phyloP scores from a whole-genome alignment of 2,888 invertebrate genomes.

The Phalangium opilio region DNA sequence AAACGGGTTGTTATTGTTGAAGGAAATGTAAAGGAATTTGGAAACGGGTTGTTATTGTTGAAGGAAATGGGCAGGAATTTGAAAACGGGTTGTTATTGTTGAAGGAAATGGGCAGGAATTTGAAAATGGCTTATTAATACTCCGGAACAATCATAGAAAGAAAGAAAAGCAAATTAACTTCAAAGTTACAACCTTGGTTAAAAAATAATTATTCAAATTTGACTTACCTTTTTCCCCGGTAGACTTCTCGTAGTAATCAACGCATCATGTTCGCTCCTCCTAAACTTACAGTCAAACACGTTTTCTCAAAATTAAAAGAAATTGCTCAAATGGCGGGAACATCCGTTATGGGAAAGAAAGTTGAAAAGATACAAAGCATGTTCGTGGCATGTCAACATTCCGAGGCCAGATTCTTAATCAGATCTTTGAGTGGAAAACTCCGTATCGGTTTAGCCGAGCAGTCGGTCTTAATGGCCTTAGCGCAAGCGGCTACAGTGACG shows the following conservation, averaged over 20 bases:
- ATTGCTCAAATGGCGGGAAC: conserved; percentile 72
- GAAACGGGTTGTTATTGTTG: too few relatives aligned
- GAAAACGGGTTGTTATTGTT: too few relatives aligned
- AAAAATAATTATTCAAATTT: background rate
- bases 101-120: too few relatives aligned
- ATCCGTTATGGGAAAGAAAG: conserved; percentile 57
- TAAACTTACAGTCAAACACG: conserved; percentile 52
- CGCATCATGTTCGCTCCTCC: conserved; percentile 73
- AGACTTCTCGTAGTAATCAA: conserved; percentile 45
- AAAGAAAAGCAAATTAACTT: too few relatives aligned
- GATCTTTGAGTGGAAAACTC: conserved; percentile 82
- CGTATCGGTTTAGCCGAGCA: conserved; percentile 94
- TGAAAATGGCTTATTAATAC: too few relatives aligned
- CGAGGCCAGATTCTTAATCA: conserved; percentile 76
- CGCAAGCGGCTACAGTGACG: conserved; percentile 62
- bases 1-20: too few relatives aligned
- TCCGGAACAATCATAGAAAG: too few relatives aligned
- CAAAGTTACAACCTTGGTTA: too few relatives aligned
- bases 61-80: too few relatives aligned
- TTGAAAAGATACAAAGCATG: conserved; percentile 74
- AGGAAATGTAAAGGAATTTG: too few relatives aligned
- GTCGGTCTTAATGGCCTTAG: conserved; percentile 78
- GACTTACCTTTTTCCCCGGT: conserved; percentile 11
- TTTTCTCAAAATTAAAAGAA: conserved; percentile 68
- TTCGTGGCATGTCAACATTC: conserved; percentile 77